Evolutionary conservation across 2,113 vertebrate species (phyloP), one percentile per base, ranked within the genome.

Genomic region (Halichoeres trimaculatus): DNA sequence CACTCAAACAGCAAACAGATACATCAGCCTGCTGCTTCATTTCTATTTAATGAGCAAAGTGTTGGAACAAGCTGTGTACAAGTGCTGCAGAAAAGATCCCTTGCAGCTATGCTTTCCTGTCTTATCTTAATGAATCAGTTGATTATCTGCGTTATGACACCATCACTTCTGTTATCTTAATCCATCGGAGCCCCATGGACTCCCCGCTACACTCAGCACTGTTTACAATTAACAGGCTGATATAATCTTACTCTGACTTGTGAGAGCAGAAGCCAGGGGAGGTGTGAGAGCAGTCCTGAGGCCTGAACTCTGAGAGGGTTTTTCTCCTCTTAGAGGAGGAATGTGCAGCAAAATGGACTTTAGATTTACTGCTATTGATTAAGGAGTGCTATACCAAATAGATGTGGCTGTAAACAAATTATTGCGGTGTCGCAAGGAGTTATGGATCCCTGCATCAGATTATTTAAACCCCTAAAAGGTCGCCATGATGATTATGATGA

Each of bases 401-500:
- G 58, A 83, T 76, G 74, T 74, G 69, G 74, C 84, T 72, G 77
- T 88, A 91, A 91, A 91, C 88, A 88, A 90, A 92, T 89, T 82
- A 91, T 70, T 84, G 74, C 70, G 53, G 70, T 85, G 85, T 91
- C 68, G 68, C 78, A 76, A 85, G 79, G 88, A 88, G 76, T 88
- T 89, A 92, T 88, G 84, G 88, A 87, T 90, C 62, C 73, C 64
- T 65, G 72, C 81, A 74, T 90, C 70, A 72, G 78, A 83, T 88
- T 90, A 90, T 90, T 86, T 83, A 84, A 84, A 75, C 53, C 80
- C 68, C 62, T 88, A 81, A 91, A 89, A 87, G 86, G 83, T 81
- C 69, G 57, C 53, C 84, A 88, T 62, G 72, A 88, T 85, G 80
- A 89, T 91, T 89, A 85, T 92, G 90, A 93, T 90, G 73, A 91